Conservation (phyloP, 2,888 invertebrate species). For the Acanthosepion lycidas region DNA sequence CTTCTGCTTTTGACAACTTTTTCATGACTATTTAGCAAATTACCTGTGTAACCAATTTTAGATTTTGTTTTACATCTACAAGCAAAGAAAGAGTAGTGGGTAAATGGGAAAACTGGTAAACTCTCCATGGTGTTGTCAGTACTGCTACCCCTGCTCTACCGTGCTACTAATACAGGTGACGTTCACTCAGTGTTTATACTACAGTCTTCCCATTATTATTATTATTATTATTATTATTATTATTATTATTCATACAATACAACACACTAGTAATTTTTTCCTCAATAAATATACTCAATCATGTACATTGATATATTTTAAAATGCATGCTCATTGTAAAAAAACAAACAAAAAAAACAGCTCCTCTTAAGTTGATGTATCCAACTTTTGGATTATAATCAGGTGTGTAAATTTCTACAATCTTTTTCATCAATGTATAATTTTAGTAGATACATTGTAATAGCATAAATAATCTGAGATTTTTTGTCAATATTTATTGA, state of each 20-base stretch:
- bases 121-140: background rate
- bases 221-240: background rate
- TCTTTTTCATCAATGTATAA: background rate
- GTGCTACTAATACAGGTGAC: constrained; percentile 42
- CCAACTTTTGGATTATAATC: background rate
- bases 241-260: background rate
- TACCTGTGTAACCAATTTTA: background rate
- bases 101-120: background rate
- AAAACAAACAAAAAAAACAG: too few species aligned
- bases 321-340: too few species aligned
- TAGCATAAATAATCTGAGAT: too few species aligned
- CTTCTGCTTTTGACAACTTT: background rate
- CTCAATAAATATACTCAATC: too few species aligned
- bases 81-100: background rate
- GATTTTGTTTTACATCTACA: background rate
- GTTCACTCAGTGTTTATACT: constrained; percentile 25
- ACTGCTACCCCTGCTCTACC: background rate
- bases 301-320: too few species aligned
- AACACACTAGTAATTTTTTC: too few species aligned
- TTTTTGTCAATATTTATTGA: too few species aligned
- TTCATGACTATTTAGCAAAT: background rate
- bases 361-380: background rate
- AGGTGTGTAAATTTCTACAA: background rate
- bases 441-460: too few species aligned
- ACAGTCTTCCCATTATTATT: background rate